Conservation (phyloP, 2,113 vertebrate genomes). For the Hypomesus transpacificus region DNA sequence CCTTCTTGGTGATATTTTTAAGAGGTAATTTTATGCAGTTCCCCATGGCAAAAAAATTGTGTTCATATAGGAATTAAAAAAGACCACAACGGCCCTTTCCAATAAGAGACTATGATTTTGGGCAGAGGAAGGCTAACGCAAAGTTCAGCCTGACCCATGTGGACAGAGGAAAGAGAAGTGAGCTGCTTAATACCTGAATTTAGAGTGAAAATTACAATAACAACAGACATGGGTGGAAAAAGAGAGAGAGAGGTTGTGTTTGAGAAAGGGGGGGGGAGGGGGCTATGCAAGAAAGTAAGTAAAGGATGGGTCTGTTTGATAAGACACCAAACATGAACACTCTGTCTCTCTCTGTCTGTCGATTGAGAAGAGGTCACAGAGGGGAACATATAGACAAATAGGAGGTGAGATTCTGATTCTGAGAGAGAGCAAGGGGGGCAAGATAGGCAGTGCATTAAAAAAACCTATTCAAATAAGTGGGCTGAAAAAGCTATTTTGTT, state of each 20-base stretch:
- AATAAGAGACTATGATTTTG: slow-evolving; percentile 63
- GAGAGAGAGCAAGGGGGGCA: too few relatives aligned
- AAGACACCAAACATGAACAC: too few relatives aligned
- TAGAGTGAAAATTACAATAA: not conserved
- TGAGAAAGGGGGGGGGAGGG: slow-evolving; percentile 8
- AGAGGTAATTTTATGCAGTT: slow-evolving; percentile 89
- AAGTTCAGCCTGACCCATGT: slow-evolving; percentile 67
- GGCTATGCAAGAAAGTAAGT: slow-evolving; percentile 1
- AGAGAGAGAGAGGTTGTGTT: slow-evolving; percentile 14
- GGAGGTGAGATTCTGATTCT: too few relatives aligned
- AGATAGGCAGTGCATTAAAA: too few relatives aligned
- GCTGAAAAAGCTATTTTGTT: too few relatives aligned
- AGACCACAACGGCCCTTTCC: slow-evolving; percentile 70
- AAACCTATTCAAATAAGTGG: too few relatives aligned
- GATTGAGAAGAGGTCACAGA: too few relatives aligned
- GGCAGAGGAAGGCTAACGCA: slow-evolving; percentile 73
- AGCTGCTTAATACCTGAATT: not conserved
- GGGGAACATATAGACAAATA: too few relatives aligned
- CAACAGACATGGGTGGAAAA: not conserved
- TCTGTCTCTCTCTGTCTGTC: too few relatives aligned
- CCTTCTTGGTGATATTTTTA: slow-evolving; percentile 82
- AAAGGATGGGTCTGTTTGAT: too few relatives aligned
- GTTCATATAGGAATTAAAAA: slow-evolving; percentile 32
- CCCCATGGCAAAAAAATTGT: slow-evolving; percentile 76
- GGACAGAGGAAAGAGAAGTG: slow-evolving; percentile 24